Evolutionary conservation across 2,797 vertebrate species (phyloP).

Genomic region (Fringilla coelebs): DNA sequence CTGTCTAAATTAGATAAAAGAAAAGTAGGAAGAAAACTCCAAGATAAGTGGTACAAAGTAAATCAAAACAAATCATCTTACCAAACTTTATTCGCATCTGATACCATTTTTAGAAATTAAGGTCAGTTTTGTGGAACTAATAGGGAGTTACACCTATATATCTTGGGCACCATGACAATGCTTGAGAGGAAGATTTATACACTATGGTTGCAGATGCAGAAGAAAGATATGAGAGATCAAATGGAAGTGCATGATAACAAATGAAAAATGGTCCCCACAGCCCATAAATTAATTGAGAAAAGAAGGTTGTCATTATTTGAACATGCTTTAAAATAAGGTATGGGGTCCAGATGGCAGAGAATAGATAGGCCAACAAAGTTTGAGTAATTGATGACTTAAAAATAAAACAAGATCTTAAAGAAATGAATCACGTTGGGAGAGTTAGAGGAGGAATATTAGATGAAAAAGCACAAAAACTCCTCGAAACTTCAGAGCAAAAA

Average conservation of each 20-base stretch:
- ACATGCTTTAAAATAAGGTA: constrained; percentile 88
- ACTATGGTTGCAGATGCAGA: constrained; percentile 85
- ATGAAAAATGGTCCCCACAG: constrained; percentile 86
- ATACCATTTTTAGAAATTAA: constrained; percentile 86
- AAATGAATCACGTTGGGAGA: constrained; percentile 82
- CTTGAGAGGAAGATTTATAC: constrained; percentile 90
- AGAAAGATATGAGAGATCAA: constrained; percentile 88
- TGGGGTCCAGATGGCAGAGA: constrained; percentile 89
- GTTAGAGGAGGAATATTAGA: constrained; percentile 80
- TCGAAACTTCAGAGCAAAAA: constrained; percentile 47
- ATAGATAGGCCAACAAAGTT: constrained; percentile 86
- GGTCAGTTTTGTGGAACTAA: constrained; percentile 87
- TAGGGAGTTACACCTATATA: constrained; percentile 83
- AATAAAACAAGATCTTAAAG: constrained; percentile 85
- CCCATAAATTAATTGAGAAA: constrained; percentile 90
- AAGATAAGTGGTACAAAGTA: constrained; percentile 81
- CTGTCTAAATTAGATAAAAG: constrained; percentile 80
- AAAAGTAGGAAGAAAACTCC: constrained; percentile 77
- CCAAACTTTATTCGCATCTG: constrained; percentile 85
- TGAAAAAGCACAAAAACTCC: constrained; percentile 68
- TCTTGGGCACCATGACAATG: constrained; percentile 83
- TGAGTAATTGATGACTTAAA: constrained; percentile 95
- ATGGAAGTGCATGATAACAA: constrained; percentile 89
- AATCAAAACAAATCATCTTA: constrained; percentile 83
- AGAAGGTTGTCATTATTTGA: constrained; percentile 93